A percentile compares a stretch with the other conserved stretches of the same genome.
Conservation (phyloP, 2,113 vertebrate genomes). For the Brachypodius melanocephalos region DNA sequence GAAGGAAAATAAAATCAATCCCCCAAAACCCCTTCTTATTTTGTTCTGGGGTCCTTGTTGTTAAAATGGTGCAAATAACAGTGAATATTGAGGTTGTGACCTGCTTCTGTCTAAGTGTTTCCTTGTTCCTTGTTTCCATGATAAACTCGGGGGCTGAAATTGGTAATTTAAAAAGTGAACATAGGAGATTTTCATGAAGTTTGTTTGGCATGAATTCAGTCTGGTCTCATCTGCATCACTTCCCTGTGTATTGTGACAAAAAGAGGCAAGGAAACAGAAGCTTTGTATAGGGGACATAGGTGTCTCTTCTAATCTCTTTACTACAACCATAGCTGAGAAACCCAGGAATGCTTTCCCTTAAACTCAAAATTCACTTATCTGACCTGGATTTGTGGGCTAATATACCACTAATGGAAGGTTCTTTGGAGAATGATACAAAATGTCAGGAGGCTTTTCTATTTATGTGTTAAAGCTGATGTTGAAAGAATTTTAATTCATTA, state of each 20-base stretch:
- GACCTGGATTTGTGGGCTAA: not conserved
- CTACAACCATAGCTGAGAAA: not conserved
- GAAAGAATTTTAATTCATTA: not conserved
- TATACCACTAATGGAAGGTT: not conserved
- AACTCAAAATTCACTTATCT: not conserved
- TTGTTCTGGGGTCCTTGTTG: not conserved
- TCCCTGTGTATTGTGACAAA: not conserved
- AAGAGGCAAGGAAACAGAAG: not conserved
- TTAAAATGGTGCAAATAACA: not conserved
- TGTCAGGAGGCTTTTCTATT: not conserved
- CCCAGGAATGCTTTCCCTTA: not conserved
- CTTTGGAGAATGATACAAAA: not conserved
- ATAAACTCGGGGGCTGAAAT: not conserved
- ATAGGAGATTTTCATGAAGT: not conserved
- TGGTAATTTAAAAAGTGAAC: not conserved
- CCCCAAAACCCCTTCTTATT: accelerated
- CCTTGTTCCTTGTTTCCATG: not conserved
- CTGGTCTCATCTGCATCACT: not conserved
- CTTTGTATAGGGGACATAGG: accelerated
- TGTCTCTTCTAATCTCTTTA: not conserved
- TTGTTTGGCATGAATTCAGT: not conserved
- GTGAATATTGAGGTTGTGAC: not conserved
- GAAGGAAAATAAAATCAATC: not conserved
- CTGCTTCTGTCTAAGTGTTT: not conserved
- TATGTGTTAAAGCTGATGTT: not conserved